A percentile compares a stretch with the other conserved stretches of the same genome.
These are phyloP conservation scores for Chanos chanos DNA, from an alignment of 2,797 vertebrate species.

Conservation along the genomic window DNA sequence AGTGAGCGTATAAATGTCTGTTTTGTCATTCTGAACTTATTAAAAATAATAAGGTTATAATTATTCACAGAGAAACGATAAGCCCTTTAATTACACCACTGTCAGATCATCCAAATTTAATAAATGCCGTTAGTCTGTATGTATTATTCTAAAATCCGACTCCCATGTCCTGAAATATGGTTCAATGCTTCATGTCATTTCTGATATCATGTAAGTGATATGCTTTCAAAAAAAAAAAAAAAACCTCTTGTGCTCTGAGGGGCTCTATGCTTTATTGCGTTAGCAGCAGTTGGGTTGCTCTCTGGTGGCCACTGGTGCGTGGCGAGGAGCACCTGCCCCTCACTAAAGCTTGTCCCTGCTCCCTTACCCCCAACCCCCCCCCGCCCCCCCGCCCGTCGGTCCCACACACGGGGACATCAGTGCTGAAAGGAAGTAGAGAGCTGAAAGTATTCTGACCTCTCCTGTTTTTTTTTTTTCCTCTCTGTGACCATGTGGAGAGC, in stretches of 20 bases:
- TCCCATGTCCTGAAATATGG: too few relatives aligned
- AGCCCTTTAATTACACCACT: too few relatives aligned
- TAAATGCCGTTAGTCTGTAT: too few relatives aligned
- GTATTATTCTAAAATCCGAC: too few relatives aligned
- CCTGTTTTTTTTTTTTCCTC: neutral
- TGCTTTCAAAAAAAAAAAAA: constrained; percentile 29
- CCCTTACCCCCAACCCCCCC: neutral
- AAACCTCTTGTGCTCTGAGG: constrained; percentile 14
- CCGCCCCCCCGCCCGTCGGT: neutral
- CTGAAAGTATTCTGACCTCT: constrained; percentile 7
- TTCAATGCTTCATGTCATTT: constrained; percentile 3
- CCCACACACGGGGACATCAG: constrained; percentile 10
- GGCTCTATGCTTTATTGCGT: constrained; percentile 6
- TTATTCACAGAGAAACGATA: too few relatives aligned
- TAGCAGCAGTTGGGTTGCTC: constrained; percentile 15
- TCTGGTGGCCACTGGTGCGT: constrained; percentile 32
- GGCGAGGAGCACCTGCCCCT: constrained; percentile 25
- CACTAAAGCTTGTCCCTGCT: constrained; percentile 9
- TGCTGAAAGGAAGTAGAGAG: neutral
- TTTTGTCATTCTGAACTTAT: neutral
- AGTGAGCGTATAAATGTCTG: neutral
- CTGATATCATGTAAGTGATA: constrained; percentile 14
- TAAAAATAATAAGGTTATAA: too few relatives aligned
- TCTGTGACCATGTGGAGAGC: constrained; percentile 10
- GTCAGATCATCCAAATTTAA: too few relatives aligned